phyloP scores from a whole-genome alignment of 2,797 vertebrate species.

The Argya squamiceps region DNA sequence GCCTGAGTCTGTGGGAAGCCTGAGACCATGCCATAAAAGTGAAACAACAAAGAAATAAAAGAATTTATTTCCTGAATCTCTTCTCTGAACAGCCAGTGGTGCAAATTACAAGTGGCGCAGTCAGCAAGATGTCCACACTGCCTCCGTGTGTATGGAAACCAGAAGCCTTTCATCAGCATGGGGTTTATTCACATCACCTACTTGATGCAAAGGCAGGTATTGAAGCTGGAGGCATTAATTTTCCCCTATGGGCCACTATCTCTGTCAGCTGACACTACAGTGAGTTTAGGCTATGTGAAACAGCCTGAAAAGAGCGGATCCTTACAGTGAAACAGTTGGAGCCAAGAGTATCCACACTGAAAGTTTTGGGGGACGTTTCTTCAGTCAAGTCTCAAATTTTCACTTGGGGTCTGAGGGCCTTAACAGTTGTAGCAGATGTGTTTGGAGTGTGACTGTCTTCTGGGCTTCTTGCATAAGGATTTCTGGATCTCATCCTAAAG shows the following conservation, averaged over 20 bases:
- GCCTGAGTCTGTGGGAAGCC: not conserved
- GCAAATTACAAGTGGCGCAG: not conserved
- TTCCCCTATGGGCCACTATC: not conserved
- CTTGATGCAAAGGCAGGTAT: not conserved
- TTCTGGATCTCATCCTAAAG: not conserved
- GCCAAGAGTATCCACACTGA: not conserved
- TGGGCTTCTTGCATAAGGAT: not conserved
- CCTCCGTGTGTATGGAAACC: not conserved
- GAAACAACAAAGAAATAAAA: not conserved
- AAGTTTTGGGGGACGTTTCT: rapidly evolving
- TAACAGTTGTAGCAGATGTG: not conserved
- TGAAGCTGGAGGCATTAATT: not conserved
- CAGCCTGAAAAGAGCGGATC: not conserved
- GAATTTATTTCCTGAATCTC: not conserved
- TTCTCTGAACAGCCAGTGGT: not conserved
- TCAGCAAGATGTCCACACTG: not conserved
- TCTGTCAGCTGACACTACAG: not conserved
- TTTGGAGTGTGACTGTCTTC: not conserved
- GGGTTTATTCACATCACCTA: not conserved
- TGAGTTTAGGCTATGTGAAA: not conserved
- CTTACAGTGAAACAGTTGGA: not conserved
- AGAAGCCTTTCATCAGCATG: not conserved
- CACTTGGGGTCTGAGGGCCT: not conserved
- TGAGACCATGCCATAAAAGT: not conserved
- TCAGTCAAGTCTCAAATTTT: not conserved